Conservation (phyloP, 2,113 vertebrate genomes). For the Chauna torquata region DNA sequence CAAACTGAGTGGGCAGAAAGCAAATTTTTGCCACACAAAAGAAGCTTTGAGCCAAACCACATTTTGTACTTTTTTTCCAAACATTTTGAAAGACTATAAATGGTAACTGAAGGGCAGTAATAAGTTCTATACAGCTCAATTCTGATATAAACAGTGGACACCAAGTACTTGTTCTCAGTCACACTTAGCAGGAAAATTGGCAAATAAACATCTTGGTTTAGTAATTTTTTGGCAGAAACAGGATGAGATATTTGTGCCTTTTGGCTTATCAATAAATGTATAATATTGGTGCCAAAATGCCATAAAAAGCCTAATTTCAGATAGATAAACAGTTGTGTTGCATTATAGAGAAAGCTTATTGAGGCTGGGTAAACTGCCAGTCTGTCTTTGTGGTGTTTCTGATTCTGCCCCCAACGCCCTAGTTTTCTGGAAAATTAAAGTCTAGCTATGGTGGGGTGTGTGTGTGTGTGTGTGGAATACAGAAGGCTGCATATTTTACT, state of each 20-base stretch:
- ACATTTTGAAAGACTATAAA: neutral
- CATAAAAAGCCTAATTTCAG: neutral
- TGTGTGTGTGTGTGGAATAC: too few relatives aligned
- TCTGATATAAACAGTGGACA: neutral
- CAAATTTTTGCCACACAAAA: neutral
- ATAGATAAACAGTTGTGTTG: neutral
- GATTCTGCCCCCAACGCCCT: neutral
- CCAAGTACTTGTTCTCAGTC: neutral
- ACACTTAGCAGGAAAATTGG: neutral
- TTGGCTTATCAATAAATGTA: neutral
- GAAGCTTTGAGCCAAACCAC: neutral
- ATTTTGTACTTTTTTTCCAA: neutral
- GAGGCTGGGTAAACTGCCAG: neutral
- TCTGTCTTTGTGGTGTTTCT: neutral
- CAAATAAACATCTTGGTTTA: neutral
- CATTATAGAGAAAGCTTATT: neutral
- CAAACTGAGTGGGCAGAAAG: neutral
- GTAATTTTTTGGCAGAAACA: neutral
- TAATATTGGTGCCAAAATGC: neutral
- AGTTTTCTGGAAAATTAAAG: neutral
- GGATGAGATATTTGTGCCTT: neutral
- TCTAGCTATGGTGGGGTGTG: neutral
- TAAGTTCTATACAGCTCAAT: neutral
- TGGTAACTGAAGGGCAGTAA: neutral
- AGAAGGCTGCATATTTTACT: neutral